Base-by-base conservation (phyloP, 2,113 vertebrate species). In the Rutilus rutilus region DNA sequence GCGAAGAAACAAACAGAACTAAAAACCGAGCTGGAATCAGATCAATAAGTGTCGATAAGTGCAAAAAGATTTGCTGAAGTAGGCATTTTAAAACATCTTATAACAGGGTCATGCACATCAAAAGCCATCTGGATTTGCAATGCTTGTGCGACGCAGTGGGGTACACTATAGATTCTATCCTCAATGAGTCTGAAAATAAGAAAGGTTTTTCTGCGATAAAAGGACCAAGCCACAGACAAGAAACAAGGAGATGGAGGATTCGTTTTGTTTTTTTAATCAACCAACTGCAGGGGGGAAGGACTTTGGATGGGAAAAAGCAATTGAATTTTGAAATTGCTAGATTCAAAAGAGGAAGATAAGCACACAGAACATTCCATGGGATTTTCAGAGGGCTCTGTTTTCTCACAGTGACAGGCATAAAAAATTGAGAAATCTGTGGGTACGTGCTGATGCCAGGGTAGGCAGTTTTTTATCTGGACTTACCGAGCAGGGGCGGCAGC, bases 401-500 rank as follows among this genome's bases (percentile, higher is more conserved):
- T 73, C 74, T 30, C 23, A 75, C 71, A 36, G 64, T 74, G 65
- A 85, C 82, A 54, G 78, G 74, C 36, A 82, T 25, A 78, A 57
- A 57, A 74, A 59, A 77, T 14, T 1, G 2, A 74, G 27, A 64
- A 39, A 77, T 62, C 69, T 64, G 27, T 21, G 42, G 39, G 15
- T 64, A 65, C 8, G 14, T 81, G 78, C n/a, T 27, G 39, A 27
- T 36, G 5, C 27, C 73, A 52, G 36, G 52, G 21, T 82, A 65
- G 83, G 85, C 57, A 36, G 54, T 57, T 84, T 71, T 60, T 59
- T 25, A 65, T 87, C 57, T 64, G 27, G 82, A 95, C 96, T 95
- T 93, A 97, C 97, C 96, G 36, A 97, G 95, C 83, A 97, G 93
- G 0, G 97, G 97, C 47, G 97, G 97, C 84, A 97, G 93, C 97